phyloP scores from a whole-genome alignment of 2,113 vertebrate species.

The Pterocles gutturalis region DNA sequence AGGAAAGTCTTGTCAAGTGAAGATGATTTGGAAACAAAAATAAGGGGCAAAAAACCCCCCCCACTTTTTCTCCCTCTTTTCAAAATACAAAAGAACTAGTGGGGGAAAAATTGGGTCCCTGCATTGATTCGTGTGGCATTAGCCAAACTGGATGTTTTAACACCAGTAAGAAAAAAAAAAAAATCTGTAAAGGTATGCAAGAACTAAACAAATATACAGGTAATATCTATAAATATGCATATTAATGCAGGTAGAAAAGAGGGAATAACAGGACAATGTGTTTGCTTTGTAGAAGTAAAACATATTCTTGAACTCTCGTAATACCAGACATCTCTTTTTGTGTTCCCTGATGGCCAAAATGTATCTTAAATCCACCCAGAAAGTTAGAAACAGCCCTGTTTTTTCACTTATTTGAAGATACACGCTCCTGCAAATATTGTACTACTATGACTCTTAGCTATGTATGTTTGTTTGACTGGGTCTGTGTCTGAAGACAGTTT shows the following conservation, averaged over 20 bases:
- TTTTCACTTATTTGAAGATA: too few relatives aligned
- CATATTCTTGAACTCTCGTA: too few relatives aligned
- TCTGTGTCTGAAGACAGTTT: background rate
- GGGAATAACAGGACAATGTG: too few relatives aligned
- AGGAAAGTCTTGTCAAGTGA: background rate
- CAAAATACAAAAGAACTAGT: background rate
- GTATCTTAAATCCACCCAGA: too few relatives aligned
- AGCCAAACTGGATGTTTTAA: background rate
- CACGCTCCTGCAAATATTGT: too few relatives aligned
- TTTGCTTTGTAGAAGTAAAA: too few relatives aligned
- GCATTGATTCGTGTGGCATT: background rate
- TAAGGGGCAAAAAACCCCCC: background rate
- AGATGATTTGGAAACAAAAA: background rate
- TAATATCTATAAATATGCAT: background rate
- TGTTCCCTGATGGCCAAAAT: too few relatives aligned
- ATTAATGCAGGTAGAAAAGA: background rate
- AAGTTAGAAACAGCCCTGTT: too few relatives aligned
- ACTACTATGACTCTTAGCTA: too few relatives aligned
- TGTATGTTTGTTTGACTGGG: too few relatives aligned
- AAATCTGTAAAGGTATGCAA: background rate
- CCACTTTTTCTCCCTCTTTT: background rate
- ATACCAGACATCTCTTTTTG: too few relatives aligned
- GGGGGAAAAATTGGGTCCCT: background rate
- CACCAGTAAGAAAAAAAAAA: background rate
- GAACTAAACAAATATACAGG: background rate